Evolutionary conservation across 1,140 invertebrate genomes (phyloP).

Genomic region (Aphaenogaster floridana): DNA sequence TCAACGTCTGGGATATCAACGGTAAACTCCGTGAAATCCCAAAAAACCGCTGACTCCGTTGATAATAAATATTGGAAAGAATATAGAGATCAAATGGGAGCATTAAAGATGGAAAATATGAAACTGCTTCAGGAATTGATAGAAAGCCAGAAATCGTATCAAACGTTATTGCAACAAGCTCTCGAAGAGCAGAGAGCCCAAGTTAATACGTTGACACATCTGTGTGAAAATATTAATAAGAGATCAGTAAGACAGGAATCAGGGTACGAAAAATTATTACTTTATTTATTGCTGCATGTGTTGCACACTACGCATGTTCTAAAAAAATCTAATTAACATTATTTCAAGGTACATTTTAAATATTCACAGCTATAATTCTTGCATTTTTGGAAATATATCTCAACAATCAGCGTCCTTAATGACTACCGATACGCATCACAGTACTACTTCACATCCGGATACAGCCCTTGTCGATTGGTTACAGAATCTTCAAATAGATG

Average conservation of each 20-base stretch:
- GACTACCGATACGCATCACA: constrained; percentile 79
- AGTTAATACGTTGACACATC: constrained; percentile 85
- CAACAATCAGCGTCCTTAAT: constrained; percentile 70
- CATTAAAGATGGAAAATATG: constrained; percentile 87
- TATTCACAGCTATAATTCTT: constrained; percentile 75
- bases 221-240: constrained; percentile 83
- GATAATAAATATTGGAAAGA: constrained; percentile 86
- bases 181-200: constrained; percentile 91
- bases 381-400: constrained; percentile 66
- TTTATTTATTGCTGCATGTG: constrained; percentile 26
- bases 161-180: constrained; percentile 90
- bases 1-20: constrained; percentile 91
- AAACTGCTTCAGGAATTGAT: constrained; percentile 89
- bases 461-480: constrained; percentile 88
- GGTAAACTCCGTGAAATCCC: constrained; percentile 90
- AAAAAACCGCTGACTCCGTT: constrained; percentile 86
- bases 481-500: constrained; percentile 87
- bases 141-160: constrained; percentile 91
- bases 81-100: constrained; percentile 87
- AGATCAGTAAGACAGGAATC: constrained; percentile 77
- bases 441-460: constrained; percentile 79
- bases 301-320: background rate
- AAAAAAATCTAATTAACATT: constrained; percentile 3
- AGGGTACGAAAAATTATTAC: constrained; percentile 73
- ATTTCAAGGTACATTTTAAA: constrained; percentile 50